Percentiles rank a stretch among this genome's conserved stretches.
These are phyloP conservation scores for Drosophila anceps DNA, from an alignment of 2,888 invertebrate genomes.

Conservation along the genomic window DNA sequence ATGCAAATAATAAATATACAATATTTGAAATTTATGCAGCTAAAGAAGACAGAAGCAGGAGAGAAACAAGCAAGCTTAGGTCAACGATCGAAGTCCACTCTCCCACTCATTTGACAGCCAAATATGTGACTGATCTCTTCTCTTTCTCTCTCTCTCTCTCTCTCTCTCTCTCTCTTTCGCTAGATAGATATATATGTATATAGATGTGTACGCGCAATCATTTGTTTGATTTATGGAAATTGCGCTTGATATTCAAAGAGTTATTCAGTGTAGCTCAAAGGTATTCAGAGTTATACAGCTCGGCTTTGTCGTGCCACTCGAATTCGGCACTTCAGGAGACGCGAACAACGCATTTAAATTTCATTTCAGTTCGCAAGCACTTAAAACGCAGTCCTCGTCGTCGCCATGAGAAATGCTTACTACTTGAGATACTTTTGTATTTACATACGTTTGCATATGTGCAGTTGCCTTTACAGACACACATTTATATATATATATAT, in stretches of 20 bases:
- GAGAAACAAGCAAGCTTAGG: slow-evolving; percentile 10
- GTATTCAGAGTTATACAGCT: slow-evolving; percentile 9
- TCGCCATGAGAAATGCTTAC: slow-evolving; percentile 66
- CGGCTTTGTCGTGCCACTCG: slow-evolving; percentile 56
- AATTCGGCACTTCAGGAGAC: slow-evolving; percentile 69
- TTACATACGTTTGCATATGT: slow-evolving; percentile 39
- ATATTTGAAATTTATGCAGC: slow-evolving; percentile 19
- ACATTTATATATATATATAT: slow-evolving; percentile 2
- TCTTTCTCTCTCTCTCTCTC: background rate
- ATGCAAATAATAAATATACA: slow-evolving; percentile 4
- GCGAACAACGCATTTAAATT: slow-evolving; percentile 73
- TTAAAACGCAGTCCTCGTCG: slow-evolving; percentile 65
- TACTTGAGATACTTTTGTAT: slow-evolving; percentile 74
- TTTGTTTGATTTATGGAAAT: slow-evolving; percentile 73
- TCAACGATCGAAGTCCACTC: slow-evolving; percentile 31
- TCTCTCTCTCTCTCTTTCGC: background rate
- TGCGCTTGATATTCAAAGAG: slow-evolving; percentile 55
- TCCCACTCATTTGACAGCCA: slow-evolving; percentile 22
- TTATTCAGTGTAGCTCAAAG: slow-evolving; percentile 28
- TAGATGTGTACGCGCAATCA: slow-evolving; percentile 18
- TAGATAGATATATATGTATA: no score
- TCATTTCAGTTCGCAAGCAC: slow-evolving; percentile 57
- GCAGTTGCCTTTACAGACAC: slow-evolving; percentile 6
- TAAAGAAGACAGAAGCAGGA: background rate
- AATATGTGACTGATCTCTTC: slow-evolving; percentile 9